Evolutionary conservation across 2,888 invertebrate genomes (phyloP), one percentile per base, ranked within the genome.

Genomic region (Xanthorhoe spadicearia): DNA sequence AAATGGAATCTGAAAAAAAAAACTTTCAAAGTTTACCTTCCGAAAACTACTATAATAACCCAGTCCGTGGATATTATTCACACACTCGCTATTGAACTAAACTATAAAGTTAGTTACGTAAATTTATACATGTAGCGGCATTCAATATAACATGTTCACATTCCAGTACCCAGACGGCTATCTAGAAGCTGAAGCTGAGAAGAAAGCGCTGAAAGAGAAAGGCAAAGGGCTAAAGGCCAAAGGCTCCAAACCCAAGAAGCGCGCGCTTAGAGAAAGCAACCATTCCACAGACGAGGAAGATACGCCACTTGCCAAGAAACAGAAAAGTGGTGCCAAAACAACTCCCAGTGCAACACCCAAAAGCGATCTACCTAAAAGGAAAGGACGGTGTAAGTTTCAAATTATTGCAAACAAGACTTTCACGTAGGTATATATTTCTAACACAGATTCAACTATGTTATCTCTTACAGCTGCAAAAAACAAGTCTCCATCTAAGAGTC

Each of bases 141-240:
- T 23, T 23, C 23, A 23, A 3, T 23, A 23, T 23, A 23, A 23
- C 23, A 23, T 23, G 23, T 15, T 18, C 10, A 49, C 1, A 55
- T 53, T 64, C 0, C 79, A 95, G 95, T 96, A 96, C 83, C 96
- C 97, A 4, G 95, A 95, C 23, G 96, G 96, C 2, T 96, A 95
- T 79, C 81, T 95, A 54, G 96, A 96, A 83, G 95, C 95, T 0
- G 93, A 94, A 78, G 94, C 94, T 0, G 91, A 93, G 72, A 94
- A 94, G 77, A 88, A 88, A 74, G 86, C 86, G 0, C 70, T 83
- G 0, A 89, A 88, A 72, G 80, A 82, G 32, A 84, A 84, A 58
- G 74, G 61, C 18, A 84, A 83, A 56, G 69, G 50, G 0, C 69
- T 71, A 1, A 81, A 78, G 70, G 67, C 53, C 13, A 80, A 77